These are phyloP conservation scores for Cydia strobilella DNA, from an alignment of 1,140 invertebrate species.

Conservation along the genomic window DNA sequence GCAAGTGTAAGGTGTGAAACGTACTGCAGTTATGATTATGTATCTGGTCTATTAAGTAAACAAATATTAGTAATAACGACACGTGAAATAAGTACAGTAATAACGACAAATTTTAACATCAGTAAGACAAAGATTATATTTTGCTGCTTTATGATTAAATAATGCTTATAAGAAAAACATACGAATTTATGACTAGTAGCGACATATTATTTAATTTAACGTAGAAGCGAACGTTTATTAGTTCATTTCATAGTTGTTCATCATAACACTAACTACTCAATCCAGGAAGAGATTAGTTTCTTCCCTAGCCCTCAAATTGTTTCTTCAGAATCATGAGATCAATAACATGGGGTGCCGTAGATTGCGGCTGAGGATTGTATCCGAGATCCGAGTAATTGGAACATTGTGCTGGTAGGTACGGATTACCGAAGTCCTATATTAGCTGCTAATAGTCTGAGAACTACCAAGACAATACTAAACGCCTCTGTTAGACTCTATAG, in stretches of 20 bases:
- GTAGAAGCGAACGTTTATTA: too few species aligned
- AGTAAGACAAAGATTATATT: too few species aligned
- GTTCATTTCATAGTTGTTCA: not conserved
- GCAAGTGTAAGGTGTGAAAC: not conserved
- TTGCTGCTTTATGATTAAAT: too few species aligned
- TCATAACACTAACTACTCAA: not conserved
- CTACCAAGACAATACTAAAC: constrained; percentile 19
- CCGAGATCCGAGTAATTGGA: constrained; percentile 25
- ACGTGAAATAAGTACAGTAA: too few species aligned
- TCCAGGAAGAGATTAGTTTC: not conserved
- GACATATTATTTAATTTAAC: too few species aligned
- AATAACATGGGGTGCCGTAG: constrained; percentile 12
- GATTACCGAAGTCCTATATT: constrained; percentile 29
- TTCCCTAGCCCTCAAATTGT: not conserved
- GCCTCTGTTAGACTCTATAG: not conserved
- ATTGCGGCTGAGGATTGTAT: constrained; percentile 14
- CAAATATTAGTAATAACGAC: too few species aligned
- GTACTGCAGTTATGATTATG: not conserved
- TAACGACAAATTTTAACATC: too few species aligned
- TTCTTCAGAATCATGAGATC: not conserved
- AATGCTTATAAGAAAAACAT: too few species aligned
- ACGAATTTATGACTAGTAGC: too few species aligned
- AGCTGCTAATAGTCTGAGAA: constrained; percentile 29
- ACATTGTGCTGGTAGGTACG: constrained; percentile 16
- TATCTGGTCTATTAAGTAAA: too few species aligned